Evolutionary conservation across 1,140 invertebrate genomes (phyloP).

Genomic region (Drosophila leontia): DNA sequence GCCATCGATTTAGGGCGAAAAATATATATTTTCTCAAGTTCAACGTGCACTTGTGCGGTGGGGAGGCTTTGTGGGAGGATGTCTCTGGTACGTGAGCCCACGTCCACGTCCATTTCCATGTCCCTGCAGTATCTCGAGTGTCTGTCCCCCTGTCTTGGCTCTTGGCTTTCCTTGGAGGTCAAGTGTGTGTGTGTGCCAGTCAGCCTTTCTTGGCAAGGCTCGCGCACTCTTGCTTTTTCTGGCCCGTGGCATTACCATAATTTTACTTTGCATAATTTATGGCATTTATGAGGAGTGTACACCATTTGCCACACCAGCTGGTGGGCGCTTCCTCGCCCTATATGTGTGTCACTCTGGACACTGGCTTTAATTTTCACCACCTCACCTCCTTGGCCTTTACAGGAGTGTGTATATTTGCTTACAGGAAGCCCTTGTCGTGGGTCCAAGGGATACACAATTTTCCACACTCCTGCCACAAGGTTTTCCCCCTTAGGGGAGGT

Average conservation of each 20-base stretch:
- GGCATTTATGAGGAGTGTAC: constrained; percentile 10
- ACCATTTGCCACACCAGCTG: background rate
- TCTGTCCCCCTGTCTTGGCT: constrained; percentile 24
- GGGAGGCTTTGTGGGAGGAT: constrained; percentile 14
- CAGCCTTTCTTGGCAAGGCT: constrained; percentile 29
- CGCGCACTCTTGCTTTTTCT: constrained; percentile 56
- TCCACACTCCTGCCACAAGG: constrained; percentile 43
- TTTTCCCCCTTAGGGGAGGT: constrained; percentile 22
- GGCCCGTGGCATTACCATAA: constrained; percentile 56
- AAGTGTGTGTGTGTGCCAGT: constrained; percentile 34
- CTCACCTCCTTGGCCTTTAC: constrained; percentile 11
- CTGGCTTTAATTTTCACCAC: constrained; percentile 27
- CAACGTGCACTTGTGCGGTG: constrained; percentile 66
- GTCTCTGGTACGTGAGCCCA: constrained; percentile 37
- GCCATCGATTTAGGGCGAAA: constrained; percentile 10
- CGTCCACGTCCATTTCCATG: constrained; percentile 54
- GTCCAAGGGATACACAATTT: constrained; percentile 70
- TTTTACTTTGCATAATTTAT: constrained; percentile 58
- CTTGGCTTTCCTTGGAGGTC: constrained; percentile 28
- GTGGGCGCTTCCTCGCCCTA: constrained; percentile 2
- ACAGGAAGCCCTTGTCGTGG: constrained; percentile 30
- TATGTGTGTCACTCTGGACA: constrained; percentile 53
- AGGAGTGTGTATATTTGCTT: constrained; percentile 56
- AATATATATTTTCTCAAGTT: constrained; percentile 64
- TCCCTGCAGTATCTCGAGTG: constrained; percentile 30